Percentiles rank a stretch among this genome's conserved stretches.
phyloP scores from a whole-genome alignment of 2,797 vertebrate species.

The Choloepus didactylus region DNA sequence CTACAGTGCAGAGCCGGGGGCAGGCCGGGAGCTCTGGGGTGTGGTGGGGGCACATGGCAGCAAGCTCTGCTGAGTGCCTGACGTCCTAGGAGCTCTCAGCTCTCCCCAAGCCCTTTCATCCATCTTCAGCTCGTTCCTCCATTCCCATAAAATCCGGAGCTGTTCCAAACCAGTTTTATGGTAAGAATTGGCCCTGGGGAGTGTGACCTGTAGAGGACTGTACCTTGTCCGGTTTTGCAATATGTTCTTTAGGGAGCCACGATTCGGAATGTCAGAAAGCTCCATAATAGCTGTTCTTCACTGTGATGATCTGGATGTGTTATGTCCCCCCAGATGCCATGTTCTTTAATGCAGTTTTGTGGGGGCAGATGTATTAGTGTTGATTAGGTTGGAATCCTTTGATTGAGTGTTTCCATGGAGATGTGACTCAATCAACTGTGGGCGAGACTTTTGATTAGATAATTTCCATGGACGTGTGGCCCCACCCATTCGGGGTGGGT shows the following conservation, averaged over 20 bases:
- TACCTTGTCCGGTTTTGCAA: background rate
- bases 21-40: background rate
- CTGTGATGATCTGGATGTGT: too few species aligned
- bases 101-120: background rate
- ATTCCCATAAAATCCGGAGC: background rate
- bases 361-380: too few species aligned
- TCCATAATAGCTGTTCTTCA: background rate
- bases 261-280: background rate
- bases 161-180: background rate
- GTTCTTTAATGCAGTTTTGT: too few species aligned
- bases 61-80: background rate
- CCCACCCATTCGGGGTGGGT: too few species aligned
- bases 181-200: background rate
- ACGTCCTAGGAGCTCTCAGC: background rate
- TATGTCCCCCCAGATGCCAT: too few species aligned
- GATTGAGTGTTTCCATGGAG: too few species aligned
- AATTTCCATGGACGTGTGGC: too few species aligned
- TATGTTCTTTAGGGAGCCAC: background rate
- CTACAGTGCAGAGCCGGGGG: background rate
- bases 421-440: too few species aligned
- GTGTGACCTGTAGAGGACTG: background rate
- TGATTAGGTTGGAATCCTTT: too few species aligned
- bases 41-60: background rate
- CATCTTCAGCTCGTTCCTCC: background rate
- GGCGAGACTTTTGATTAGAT: too few species aligned